Conservation (phyloP, 2,888 invertebrate genomes). For the Drepanosiphum platanoidis region DNA sequence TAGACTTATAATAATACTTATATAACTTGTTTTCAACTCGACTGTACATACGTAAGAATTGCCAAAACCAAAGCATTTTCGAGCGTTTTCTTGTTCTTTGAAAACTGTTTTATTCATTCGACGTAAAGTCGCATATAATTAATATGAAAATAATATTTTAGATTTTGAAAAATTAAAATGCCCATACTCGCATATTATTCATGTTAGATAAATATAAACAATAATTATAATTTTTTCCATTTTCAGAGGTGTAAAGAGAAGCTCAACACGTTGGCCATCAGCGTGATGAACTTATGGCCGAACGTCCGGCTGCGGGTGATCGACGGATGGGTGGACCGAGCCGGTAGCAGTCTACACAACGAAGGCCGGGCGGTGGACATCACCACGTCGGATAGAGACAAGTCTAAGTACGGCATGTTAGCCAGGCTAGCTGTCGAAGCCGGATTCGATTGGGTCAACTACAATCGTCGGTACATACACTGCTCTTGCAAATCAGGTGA, state of each 20-base stretch:
- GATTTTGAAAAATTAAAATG: neutral
- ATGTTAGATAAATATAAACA: neutral
- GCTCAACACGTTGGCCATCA: conserved; percentile 91
- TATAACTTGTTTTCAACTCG: too few relatives aligned
- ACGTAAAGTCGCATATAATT: neutral
- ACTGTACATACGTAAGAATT: too few relatives aligned
- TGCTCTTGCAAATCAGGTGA: conserved; percentile 97
- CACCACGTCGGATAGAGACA: conserved; percentile 92
- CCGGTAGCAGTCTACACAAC: conserved; percentile 90
- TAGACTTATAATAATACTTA: too few relatives aligned
- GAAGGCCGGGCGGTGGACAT: conserved; percentile 97
- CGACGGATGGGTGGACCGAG: conserved; percentile 97
- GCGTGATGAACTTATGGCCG: conserved; percentile 98
- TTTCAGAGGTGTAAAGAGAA: conserved; percentile 96
- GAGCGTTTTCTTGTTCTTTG: too few relatives aligned
- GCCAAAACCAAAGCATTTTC: too few relatives aligned
- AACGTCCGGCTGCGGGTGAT: conserved; percentile 91
- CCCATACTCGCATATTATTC: neutral
- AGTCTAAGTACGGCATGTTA: conserved; percentile 94
- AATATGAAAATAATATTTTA: neutral
- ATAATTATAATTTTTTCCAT: neutral
- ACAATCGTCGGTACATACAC: conserved; percentile 94
- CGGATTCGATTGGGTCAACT: conserved; percentile 98
- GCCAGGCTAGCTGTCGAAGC: conserved; percentile 95
- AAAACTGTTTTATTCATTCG: too few relatives aligned